These are phyloP conservation scores for Tetrax tetrax DNA, from an alignment of 2,113 vertebrate genomes.

Conservation along the genomic window DNA sequence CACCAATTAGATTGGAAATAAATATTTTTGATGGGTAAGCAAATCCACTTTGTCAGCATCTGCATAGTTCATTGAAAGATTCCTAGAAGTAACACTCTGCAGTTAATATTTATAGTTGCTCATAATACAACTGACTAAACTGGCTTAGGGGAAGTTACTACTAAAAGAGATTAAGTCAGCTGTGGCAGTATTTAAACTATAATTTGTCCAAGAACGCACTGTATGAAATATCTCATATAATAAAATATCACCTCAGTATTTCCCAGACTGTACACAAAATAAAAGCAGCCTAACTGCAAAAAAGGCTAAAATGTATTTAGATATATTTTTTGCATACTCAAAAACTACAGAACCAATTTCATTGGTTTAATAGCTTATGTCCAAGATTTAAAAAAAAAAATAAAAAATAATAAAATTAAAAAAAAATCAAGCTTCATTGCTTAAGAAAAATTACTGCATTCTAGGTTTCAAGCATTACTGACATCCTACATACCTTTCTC, in stretches of 20 bases:
- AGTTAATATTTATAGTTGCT: constrained; percentile 70
- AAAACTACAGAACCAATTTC: not conserved
- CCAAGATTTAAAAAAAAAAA: not conserved
- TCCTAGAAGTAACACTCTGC: constrained; percentile 46
- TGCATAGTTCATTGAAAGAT: constrained; percentile 24
- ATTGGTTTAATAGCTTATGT: not conserved
- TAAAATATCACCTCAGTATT: not conserved
- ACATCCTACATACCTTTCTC: not conserved
- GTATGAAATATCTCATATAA: not conserved
- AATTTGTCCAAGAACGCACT: not conserved
- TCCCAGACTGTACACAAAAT: not conserved
- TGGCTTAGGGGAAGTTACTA: constrained; percentile 33
- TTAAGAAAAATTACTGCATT: not conserved
- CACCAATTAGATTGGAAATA: constrained; percentile 74
- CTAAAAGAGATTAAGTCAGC: constrained; percentile 26
- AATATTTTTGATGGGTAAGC: constrained; percentile 66
- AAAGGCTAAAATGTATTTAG: not conserved
- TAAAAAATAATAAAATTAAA: too few species aligned
- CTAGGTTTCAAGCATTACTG: not conserved
- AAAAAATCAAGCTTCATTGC: not conserved
- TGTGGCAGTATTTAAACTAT: not conserved
- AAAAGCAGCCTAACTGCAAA: not conserved
- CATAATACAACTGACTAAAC: not conserved
- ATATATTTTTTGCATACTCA: not conserved
- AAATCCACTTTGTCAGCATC: constrained; percentile 47